Conservation (phyloP, 92 coral and sea anemone species). For the Phenganax stokvisi region DNA sequence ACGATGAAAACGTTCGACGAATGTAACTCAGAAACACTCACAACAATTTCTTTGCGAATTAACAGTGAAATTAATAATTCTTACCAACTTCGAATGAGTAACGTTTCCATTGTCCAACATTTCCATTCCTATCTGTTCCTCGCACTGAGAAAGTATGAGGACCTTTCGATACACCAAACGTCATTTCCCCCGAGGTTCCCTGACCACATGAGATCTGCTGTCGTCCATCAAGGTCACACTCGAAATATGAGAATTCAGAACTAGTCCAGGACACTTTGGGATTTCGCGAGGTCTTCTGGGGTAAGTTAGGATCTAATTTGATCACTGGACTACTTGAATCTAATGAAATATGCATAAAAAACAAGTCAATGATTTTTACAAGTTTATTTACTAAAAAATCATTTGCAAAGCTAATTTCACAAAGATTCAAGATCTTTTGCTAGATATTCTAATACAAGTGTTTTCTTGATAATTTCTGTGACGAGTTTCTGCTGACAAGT, state of each 20-base stretch:
- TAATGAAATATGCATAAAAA: not conserved
- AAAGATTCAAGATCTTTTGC: too few species aligned
- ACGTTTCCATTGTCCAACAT: slow-evolving; percentile 27
- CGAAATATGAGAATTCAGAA: slow-evolving; percentile 20
- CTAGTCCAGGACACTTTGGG: slow-evolving; percentile 29
- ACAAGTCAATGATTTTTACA: not conserved
- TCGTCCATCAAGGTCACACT: slow-evolving; percentile 14
- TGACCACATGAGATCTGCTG: slow-evolving; percentile 1
- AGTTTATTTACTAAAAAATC: not conserved
- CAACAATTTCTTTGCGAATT: too few species aligned
- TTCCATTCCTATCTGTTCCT: slow-evolving; percentile 18
- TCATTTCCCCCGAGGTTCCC: slow-evolving; percentile 12
- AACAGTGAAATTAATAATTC: too few species aligned
- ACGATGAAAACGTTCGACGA: too few species aligned
- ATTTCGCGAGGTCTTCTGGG: slow-evolving; percentile 11
- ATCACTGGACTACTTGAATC: slow-evolving; percentile 30
- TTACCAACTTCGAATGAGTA: slow-evolving; percentile 27
- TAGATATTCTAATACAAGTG: too few species aligned
- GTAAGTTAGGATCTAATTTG: slow-evolving; percentile 1
- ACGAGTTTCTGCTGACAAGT: too few species aligned
- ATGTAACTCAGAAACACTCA: too few species aligned
- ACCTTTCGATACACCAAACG: slow-evolving; percentile 18
- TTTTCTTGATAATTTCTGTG: too few species aligned
- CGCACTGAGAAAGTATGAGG: slow-evolving; percentile 38
- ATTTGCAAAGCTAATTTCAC: too few species aligned